Base-by-base conservation (phyloP, 2,888 invertebrate genomes). In the Caenorhabditis imperialis region DNA sequence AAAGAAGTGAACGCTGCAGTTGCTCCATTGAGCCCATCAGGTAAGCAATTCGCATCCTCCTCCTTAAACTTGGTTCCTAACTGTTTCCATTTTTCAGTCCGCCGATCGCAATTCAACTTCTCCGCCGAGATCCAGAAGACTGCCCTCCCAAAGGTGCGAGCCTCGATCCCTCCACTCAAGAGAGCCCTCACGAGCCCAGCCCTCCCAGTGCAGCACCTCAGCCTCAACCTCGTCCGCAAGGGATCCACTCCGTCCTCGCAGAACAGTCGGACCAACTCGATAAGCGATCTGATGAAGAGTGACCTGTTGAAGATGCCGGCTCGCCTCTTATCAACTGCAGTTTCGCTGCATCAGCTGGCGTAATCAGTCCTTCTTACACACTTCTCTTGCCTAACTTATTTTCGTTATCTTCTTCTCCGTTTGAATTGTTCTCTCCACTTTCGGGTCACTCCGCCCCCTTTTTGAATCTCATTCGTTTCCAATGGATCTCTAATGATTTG, bases 101-200 rank as follows among this genome's bases (percentile, higher is more conserved):
- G 61, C 33, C 57, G 65, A 37, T 54, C 63, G 1, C 69, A 51
- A 60, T 73, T 73, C 61, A 61, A 60, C 42, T 73, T 73, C 61
- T 44, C 54, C 20, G 25, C 54, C 38, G 55, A 61, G 22, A 48
- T 45, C 1, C 30, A 18, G n/a, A 57, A 63, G 45, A 7, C 35
- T 8, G 51, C 54, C 10, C 22, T 55, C 14, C 71, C 61, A n/a
- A 70, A 35, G 23, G 54, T 67, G 7, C 57, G 67, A 7, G 74
- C 74, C 30, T 12, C 69, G 10, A 75, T 70, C 16, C 75, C 75
- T 42, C 71, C 71, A 60, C 58, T 76, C 25, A 76, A 76, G 42
- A 33, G 75, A 44, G 75, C 75, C 10, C 40, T 76, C 23, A 76
- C 75, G 7, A 62, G 62, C 10, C 75, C 75, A 18, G 61, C 67